Base-by-base conservation (phyloP, 2,888 invertebrate species). In the Pantelozetes paolii region DNA sequence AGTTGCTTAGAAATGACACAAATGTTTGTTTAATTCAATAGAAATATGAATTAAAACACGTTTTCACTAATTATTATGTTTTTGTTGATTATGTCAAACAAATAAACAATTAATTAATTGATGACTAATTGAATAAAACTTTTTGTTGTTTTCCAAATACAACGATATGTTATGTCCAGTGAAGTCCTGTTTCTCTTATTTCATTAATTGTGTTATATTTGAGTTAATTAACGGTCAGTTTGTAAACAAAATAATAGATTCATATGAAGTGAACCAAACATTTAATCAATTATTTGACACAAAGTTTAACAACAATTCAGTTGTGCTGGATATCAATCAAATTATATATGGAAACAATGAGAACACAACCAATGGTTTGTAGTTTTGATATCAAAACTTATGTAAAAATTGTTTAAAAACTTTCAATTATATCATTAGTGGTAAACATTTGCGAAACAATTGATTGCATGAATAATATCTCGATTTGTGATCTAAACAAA, bases 371-470 rank as follows among this genome's bases (percentile, higher is more conserved):
- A 5, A 36, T 20, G 64, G 64, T 64, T 20, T 23, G 64, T 36
- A 36, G 13, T 20, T 9, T 15, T 64, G 18, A n/a, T 15, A 13
- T 62, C 18, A 11, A 54, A 28, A 45, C 2, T 18, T 45, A 15
- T 18, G 15, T 45, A 23, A 13, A 28, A 30, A 11, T 57, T 57
- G 20, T 1, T 6, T 20, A 36, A 18, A n/a, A 36, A 11, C 11
- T 18, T 36, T 36, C 36, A 36, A 64, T 20, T 11, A 20, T 20
- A 20, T 32, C 30, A 1, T n/a, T 20, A 36, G 9, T 36, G 20
- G 36, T 64, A 9, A 69, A 69, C 45, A 69, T 69, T 42, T 69
- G 69, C 28, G 69, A 69, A 45, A 26, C 18, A 1, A 69, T 69
- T 23, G 69, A 42, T 40, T 69, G 69, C 69, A 69, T 26, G 15